These are phyloP conservation scores for Redunca redunca DNA, from an alignment of 2,113 vertebrate species.

Conservation along the genomic window DNA sequence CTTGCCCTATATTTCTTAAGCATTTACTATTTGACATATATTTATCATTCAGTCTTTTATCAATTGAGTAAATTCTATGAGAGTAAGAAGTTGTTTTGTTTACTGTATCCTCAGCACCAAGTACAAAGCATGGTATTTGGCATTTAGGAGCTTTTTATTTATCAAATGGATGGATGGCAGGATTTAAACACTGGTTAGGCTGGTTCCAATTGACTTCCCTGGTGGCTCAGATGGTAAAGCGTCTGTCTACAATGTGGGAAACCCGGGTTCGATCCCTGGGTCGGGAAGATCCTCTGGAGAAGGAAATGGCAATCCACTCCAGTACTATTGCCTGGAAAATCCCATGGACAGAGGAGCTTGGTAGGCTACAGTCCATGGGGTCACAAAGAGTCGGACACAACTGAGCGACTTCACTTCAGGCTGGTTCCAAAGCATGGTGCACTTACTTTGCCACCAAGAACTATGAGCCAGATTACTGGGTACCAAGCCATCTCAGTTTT, in stretches of 20 bases:
- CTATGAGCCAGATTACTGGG: neutral
- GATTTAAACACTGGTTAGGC: conserved; percentile 18
- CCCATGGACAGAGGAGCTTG: no score
- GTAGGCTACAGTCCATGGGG: no score
- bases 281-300: no score
- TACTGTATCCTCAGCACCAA: conserved; percentile 1
- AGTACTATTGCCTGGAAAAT: no score
- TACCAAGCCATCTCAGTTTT: neutral
- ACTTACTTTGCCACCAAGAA: neutral
- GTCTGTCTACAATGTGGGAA: no score
- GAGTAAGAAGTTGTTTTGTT: conserved; percentile 31
- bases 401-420: neutral
- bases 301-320: no score
- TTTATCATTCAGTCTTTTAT: conserved; percentile 5
- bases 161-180: neutral
- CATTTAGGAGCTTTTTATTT: neutral
- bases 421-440: neutral
- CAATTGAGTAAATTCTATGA: neutral
- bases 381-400: no score
- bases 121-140: neutral
- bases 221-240: no score
- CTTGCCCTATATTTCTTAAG: neutral
- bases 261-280: no score
- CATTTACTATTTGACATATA: neutral
- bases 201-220: neutral